Conservation (phyloP, 2,888 invertebrate species). For the Lasius platythorax region DNA sequence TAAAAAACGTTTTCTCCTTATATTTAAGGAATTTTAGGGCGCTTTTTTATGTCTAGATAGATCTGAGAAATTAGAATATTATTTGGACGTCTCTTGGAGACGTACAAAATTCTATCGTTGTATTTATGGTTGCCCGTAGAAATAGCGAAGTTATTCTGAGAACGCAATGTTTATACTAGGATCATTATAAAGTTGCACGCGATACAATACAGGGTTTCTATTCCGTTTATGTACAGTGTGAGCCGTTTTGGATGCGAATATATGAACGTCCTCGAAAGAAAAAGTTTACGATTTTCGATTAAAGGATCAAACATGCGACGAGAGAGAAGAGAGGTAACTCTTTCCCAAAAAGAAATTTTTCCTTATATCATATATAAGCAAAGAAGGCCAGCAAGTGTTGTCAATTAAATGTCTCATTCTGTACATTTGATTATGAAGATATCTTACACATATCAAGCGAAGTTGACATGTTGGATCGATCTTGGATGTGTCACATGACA, state of each 20-base stretch:
- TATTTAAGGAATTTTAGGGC: background rate
- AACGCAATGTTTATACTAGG: too few species aligned
- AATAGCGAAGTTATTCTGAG: too few species aligned
- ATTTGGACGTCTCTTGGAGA: background rate
- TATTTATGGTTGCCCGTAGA: slow-evolving; percentile 71
- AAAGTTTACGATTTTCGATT: background rate
- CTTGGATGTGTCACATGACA: background rate
- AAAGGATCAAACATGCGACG: background rate
- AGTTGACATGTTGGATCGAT: background rate
- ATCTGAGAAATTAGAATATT: background rate
- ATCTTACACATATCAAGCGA: background rate
- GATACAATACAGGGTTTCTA: slow-evolving; percentile 51
- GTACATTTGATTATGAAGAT: background rate
- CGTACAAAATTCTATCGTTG: slow-evolving; percentile 44
- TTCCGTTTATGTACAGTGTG: slow-evolving; percentile 10
- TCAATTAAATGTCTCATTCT: background rate
- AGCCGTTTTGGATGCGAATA: too few species aligned
- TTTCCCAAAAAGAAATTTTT: background rate
- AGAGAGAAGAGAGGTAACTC: background rate
- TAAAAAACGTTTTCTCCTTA: background rate
- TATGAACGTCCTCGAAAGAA: background rate
- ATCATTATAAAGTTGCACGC: slow-evolving; percentile 66
- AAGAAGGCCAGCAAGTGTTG: background rate
- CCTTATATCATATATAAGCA: background rate
- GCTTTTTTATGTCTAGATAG: background rate